Percentiles rank a stretch among this genome's conserved stretches.
These are phyloP conservation scores for Caenorhabditis imperialis DNA, from an alignment of 2,888 invertebrate species.

Conservation along the genomic window DNA sequence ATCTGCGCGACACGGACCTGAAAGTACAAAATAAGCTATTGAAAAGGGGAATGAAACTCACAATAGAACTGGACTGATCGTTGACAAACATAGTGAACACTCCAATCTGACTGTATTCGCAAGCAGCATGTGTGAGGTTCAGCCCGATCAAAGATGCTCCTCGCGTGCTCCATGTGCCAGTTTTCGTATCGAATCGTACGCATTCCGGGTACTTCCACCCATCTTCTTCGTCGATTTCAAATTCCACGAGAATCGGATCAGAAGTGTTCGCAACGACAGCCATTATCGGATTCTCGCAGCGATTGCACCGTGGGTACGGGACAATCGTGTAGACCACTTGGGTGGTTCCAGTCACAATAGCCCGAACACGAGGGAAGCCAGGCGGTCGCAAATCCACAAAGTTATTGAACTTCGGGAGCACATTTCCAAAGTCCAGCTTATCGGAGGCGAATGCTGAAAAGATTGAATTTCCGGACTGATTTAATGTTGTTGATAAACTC, in stretches of 20 bases:
- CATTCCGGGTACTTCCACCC: conserved; percentile 75
- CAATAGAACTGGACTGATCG: conserved; percentile 49
- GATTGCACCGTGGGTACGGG: conserved; percentile 55
- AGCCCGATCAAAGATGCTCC: conserved; percentile 66
- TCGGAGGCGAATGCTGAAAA: conserved; percentile 64
- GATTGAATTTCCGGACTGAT: too few species aligned
- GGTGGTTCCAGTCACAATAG: conserved; percentile 45
- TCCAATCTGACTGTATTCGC: conserved; percentile 68
- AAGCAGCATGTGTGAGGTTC: conserved; percentile 73
- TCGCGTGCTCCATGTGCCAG: conserved; percentile 57
- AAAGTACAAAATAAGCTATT: too few species aligned
- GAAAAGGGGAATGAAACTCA: too few species aligned
- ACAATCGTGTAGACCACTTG: conserved; percentile 62
- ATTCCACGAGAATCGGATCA: conserved; percentile 62
- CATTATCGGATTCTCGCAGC: conserved; percentile 58
- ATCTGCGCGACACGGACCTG: conserved; percentile 63
- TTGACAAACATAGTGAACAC: conserved; percentile 69
- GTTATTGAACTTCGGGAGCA: conserved; percentile 67
- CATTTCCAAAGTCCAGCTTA: conserved; percentile 56
- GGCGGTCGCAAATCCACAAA: conserved; percentile 62
- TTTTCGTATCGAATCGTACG: conserved; percentile 51
- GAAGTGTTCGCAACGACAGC: conserved; percentile 58
- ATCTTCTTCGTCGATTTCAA: conserved; percentile 61
- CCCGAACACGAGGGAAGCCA: conserved; percentile 44
- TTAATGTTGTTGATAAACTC: too few species aligned